Conservation (phyloP, 1,140 invertebrate genomes). For the Drosophila pectinifera region DNA sequence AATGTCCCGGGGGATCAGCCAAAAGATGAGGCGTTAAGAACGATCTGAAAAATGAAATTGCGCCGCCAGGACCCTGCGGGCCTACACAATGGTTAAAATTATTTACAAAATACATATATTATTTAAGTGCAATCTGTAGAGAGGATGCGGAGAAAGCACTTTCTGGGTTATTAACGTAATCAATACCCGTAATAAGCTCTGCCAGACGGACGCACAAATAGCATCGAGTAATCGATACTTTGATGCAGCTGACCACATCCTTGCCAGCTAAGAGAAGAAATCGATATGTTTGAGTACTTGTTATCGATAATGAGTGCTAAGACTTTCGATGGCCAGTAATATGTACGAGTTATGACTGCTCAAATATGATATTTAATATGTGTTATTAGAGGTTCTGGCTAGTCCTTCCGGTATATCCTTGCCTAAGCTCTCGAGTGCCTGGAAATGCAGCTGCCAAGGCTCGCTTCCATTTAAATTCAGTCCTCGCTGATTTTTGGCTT, state of each 20-base stretch:
- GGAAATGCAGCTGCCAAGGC: too few species aligned
- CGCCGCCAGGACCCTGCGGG: too few species aligned
- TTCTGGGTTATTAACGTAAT: background rate
- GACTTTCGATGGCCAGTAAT: slow-evolving; percentile 18
- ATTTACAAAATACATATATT: too few species aligned
- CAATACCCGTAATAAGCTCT: background rate
- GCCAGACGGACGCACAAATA: background rate
- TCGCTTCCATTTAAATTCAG: background rate
- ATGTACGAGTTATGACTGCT: slow-evolving; percentile 3
- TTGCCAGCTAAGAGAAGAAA: slow-evolving; percentile 15
- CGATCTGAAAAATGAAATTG: slow-evolving; percentile 1
- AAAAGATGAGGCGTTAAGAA: background rate
- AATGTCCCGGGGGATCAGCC: slow-evolving; percentile 18
- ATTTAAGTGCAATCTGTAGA: background rate
- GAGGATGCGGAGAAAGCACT: slow-evolving; percentile 2
- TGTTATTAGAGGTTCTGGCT: too few species aligned
- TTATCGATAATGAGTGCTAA: slow-evolving; percentile 35
- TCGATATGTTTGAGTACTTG: slow-evolving; percentile 31
- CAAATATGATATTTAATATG: background rate
- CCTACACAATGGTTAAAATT: background rate
- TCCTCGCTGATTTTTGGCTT: background rate
- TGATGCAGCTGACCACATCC: slow-evolving; percentile 6
- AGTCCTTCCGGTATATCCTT: too few species aligned
- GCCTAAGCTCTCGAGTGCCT: too few species aligned
- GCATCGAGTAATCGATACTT: slow-evolving; percentile 18